Conservation (phyloP, 2,888 invertebrate species). For the Apamea anceps region DNA sequence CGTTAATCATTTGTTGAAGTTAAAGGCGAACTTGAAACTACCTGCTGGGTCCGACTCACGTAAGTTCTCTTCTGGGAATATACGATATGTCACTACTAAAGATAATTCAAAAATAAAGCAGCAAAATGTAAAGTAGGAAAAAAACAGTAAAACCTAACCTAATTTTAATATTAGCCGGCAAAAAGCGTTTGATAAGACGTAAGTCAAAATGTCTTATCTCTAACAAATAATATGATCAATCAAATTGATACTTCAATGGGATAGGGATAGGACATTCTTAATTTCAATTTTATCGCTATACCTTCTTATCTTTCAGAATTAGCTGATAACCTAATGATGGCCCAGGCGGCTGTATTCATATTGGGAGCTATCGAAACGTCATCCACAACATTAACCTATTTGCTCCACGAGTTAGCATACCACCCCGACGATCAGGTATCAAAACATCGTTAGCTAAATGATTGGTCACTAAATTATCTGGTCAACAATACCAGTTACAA, state of each 20-base stretch:
- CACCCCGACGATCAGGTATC: slow-evolving; percentile 80
- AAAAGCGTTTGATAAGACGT: neutral
- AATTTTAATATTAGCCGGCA: neutral
- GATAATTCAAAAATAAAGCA: neutral
- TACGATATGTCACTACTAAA: neutral
- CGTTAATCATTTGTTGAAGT: slow-evolving; percentile 79
- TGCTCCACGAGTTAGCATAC: slow-evolving; percentile 80
- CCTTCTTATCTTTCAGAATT: slow-evolving; percentile 70
- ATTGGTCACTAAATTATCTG: slow-evolving; percentile 6
- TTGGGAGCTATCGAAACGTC: slow-evolving; percentile 84
- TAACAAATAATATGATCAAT: neutral
- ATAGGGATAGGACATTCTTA: no score
- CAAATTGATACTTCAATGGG: neutral
- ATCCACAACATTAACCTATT: slow-evolving; percentile 76
- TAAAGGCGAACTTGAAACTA: slow-evolving; percentile 80
- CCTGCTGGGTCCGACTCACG: slow-evolving; percentile 73
- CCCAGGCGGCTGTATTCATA: slow-evolving; percentile 83
- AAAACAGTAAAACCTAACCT: neutral
- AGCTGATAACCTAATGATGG: slow-evolving; percentile 82
- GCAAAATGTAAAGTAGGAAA: no score
- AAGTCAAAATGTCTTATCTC: slow-evolving; percentile 3
- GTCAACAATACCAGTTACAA: neutral
- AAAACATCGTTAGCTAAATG: slow-evolving; percentile 22
- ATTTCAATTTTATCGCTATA: slow-evolving; percentile 4
- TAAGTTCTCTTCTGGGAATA: slow-evolving; percentile 61